A percentile compares a stretch with the other conserved stretches of the same genome.
Conservation (phyloP, 1,140 invertebrate genomes). For the Stenopsyche tienmushanensis region DNA sequence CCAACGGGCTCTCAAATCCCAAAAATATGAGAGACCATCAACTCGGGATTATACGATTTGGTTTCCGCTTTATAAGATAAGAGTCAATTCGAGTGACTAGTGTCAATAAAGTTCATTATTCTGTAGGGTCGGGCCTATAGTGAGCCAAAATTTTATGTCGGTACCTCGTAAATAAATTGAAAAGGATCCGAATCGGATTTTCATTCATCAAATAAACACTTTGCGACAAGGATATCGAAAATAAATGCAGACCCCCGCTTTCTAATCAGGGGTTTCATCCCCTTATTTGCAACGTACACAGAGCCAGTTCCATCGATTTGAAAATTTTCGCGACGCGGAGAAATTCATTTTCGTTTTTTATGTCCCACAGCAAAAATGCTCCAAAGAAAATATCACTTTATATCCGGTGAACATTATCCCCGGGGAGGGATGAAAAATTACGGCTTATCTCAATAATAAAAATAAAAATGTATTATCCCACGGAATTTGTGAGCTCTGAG, state of each 20-base stretch:
- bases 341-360: neutral
- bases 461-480: neutral
- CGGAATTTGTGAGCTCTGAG: neutral
- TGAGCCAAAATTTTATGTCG: too few species aligned
- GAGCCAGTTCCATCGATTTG: too few species aligned
- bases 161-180: too few species aligned
- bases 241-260: neutral
- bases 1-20: too few species aligned
- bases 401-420: neutral
- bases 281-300: too few species aligned
- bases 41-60: too few species aligned
- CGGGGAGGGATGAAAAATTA: neutral
- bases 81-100: too few species aligned
- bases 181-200: neutral
- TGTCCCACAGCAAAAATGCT: neutral
- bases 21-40: too few species aligned
- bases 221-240: too few species aligned
- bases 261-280: neutral
- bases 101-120: too few species aligned
- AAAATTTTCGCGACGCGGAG: neutral
- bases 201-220: neutral
- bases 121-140: too few species aligned
- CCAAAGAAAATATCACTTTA: neutral
- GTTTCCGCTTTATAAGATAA: too few species aligned
- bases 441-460: neutral